phyloP scores from a whole-genome alignment of 2,888 invertebrate species.

The Drosophila mimica region DNA sequence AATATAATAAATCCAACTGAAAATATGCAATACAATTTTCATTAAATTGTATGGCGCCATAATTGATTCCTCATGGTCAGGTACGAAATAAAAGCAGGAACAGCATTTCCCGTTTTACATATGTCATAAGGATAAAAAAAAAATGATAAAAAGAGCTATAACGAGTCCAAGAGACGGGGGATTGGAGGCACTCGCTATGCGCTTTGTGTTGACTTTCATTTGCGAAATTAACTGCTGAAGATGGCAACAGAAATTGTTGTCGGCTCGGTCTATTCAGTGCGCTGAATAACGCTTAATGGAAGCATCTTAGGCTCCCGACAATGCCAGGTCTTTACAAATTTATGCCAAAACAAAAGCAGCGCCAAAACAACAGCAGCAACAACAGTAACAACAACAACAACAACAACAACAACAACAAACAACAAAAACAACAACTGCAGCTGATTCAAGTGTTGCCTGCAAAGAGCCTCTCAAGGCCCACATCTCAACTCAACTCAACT shows the following conservation, averaged over 20 bases:
- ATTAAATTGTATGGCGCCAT: slow-evolving; percentile 38
- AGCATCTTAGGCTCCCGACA: slow-evolving; percentile 43
- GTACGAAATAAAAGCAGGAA: slow-evolving; percentile 38
- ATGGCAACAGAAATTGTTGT: slow-evolving; percentile 21
- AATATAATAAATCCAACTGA: neutral
- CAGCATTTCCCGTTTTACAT: slow-evolving; percentile 16
- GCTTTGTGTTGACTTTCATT: slow-evolving; percentile 44
- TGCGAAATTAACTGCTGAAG: slow-evolving; percentile 62
- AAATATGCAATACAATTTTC: slow-evolving; percentile 46
- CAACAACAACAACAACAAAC: neutral
- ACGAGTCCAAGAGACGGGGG: neutral
- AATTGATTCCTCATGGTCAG: slow-evolving; percentile 68
- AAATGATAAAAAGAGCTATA: no score
- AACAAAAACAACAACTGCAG: slow-evolving; percentile 35
- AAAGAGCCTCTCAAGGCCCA: slow-evolving; percentile 52
- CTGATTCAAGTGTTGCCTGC: slow-evolving; percentile 58
- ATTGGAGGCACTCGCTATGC: neutral
- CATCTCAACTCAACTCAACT: slow-evolving; percentile 47
- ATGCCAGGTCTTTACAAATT: slow-evolving; percentile 56
- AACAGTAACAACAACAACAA: slow-evolving; percentile 25
- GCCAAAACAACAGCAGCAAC: slow-evolving; percentile 17
- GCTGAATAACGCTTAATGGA: slow-evolving; percentile 64
- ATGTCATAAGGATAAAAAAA: neutral
- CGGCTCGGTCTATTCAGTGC: slow-evolving; percentile 40
- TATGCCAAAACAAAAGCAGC: slow-evolving; percentile 56